Evolutionary conservation across 2,888 invertebrate species (phyloP).

Genomic region (Orchestes rusci): DNA sequence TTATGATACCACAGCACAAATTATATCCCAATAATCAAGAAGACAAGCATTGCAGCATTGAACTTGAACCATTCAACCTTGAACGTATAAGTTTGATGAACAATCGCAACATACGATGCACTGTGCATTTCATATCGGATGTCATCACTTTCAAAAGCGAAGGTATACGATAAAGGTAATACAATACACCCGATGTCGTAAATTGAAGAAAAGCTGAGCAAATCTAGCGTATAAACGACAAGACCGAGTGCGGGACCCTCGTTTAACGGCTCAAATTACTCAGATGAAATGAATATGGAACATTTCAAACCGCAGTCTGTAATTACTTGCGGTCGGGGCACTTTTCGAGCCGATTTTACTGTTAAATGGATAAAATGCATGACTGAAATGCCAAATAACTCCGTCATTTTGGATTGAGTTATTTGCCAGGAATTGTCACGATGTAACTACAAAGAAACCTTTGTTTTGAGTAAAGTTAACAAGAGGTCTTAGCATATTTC

Average conservation of each 20-base stretch:
- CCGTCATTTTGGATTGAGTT: too few relatives aligned
- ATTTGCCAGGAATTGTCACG: too few relatives aligned
- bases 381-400: background rate
- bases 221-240: conserved; percentile 42
- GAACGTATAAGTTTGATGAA: too few relatives aligned
- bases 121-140: conserved; percentile 30
- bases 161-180: conserved; percentile 31
- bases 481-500: too few relatives aligned
- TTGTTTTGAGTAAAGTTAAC: too few relatives aligned
- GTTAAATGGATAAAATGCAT: background rate
- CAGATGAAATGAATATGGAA: conserved; percentile 22
- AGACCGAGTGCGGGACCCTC: conserved; percentile 10
- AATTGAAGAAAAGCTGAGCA: conserved; percentile 44
- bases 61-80: too few relatives aligned
- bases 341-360: conserved; percentile 20
- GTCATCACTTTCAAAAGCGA: conserved; percentile 27
- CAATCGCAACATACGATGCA: too few relatives aligned
- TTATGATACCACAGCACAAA: too few relatives aligned
- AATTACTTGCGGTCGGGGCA: conserved; percentile 33
- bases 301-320: conserved; percentile 31
- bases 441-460: too few relatives aligned
- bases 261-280: conserved; percentile 18
- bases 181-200: conserved; percentile 31
- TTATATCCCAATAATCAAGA: too few relatives aligned
- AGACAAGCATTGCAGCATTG: too few relatives aligned